These are phyloP conservation scores for Drosophila eohydei DNA, from an alignment of 2,888 invertebrate genomes.

Conservation along the genomic window DNA sequence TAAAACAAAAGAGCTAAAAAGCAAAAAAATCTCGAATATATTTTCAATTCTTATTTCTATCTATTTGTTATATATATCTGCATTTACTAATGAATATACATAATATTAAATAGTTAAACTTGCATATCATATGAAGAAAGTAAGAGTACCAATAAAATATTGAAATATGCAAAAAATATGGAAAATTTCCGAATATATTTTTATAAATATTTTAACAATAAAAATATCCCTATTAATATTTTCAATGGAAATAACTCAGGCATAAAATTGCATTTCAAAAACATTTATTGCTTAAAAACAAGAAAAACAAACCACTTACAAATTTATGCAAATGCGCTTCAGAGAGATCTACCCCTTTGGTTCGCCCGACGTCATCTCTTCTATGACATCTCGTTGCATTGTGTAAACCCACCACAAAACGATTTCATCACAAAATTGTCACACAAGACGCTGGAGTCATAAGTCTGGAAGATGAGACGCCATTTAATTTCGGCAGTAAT, in stretches of 20 bases:
- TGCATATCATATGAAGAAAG: background rate
- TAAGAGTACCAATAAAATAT: background rate
- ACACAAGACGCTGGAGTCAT: constrained; percentile 36
- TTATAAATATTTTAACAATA: background rate
- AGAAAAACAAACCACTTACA: constrained; percentile 11
- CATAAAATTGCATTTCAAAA: constrained; percentile 10
- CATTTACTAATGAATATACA: too few species aligned
- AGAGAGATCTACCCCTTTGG: background rate
- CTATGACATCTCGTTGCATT: background rate
- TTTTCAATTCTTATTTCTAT: too few species aligned
- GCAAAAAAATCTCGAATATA: too few species aligned
- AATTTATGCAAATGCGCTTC: constrained; percentile 33
- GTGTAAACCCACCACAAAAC: constrained; percentile 37
- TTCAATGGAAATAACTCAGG: constrained; percentile 1
- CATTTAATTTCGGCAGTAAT: constrained; percentile 50
- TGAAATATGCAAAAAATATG: background rate
- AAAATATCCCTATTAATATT: background rate
- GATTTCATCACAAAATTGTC: constrained; percentile 49
- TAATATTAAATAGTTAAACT: background rate
- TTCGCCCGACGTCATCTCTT: background rate
- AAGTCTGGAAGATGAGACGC: constrained; percentile 46
- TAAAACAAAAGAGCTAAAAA: too few species aligned
- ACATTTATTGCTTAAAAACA: background rate
- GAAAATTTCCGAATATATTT: background rate
- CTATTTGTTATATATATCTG: too few species aligned